phyloP scores from a whole-genome alignment of 2,888 invertebrate genomes.

The Eudemis profundana region DNA sequence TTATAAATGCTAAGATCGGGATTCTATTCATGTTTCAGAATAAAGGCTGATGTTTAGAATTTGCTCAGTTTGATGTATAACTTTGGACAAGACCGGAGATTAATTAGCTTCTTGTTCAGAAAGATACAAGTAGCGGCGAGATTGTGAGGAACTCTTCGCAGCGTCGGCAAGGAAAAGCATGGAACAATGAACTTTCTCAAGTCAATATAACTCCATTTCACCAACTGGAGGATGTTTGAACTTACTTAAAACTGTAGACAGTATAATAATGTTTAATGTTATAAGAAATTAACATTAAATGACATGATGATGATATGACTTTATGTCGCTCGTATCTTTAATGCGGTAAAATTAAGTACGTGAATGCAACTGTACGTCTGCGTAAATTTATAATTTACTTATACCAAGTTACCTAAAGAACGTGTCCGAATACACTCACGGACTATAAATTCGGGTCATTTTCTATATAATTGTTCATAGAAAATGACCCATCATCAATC shows the following conservation, averaged over 20 bases:
- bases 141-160: conserved; percentile 5
- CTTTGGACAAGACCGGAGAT: conserved; percentile 9
- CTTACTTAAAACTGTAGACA: too few species aligned
- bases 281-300: too few species aligned
- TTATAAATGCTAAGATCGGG: background rate
- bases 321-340: too few species aligned
- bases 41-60: conserved; percentile 9
- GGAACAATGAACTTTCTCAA: background rate
- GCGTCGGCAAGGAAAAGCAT: background rate
- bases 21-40: background rate
- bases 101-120: conserved; percentile 28
- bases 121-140: conserved; percentile 13
- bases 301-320: too few species aligned
- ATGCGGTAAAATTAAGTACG: too few species aligned
- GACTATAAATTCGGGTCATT: too few species aligned
- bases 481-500: conserved; percentile 21
- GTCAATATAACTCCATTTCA: background rate
- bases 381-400: too few species aligned
- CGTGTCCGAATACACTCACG: conserved; percentile 8
- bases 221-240: too few species aligned
- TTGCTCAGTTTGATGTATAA: conserved; percentile 18
- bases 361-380: too few species aligned
- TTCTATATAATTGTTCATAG: too few species aligned
- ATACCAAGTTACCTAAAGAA: conserved; percentile 13
- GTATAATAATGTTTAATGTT: too few species aligned